A percentile compares a stretch with the other conserved stretches of the same genome.
phyloP scores from a whole-genome alignment of 2,113 vertebrate genomes.

The Brachypodius melanocephalos region DNA sequence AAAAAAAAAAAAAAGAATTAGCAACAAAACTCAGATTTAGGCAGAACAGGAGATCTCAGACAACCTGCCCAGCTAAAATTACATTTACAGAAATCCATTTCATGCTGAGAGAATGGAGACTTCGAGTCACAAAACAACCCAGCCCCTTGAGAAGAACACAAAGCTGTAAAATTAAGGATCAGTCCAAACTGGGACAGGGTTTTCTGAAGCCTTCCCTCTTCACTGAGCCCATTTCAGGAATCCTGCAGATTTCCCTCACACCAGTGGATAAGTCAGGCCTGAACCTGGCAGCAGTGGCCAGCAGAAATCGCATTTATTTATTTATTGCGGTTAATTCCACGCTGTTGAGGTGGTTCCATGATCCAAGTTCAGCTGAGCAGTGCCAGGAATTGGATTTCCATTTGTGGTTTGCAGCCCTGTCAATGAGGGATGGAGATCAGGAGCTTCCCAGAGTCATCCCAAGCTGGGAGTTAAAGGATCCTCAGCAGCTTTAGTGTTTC shows the following conservation, averaged over 20 bases:
- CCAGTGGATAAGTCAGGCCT: not conserved
- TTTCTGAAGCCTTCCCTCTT: not conserved
- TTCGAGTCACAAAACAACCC: not conserved
- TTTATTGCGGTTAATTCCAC: not conserved
- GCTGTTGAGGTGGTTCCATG: not conserved
- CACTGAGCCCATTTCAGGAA: not conserved
- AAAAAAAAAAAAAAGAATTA: not conserved
- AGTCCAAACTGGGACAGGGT: not conserved
- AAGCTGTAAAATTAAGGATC: not conserved
- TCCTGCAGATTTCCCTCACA: not conserved
- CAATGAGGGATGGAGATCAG: not conserved
- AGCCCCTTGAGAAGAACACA: not conserved
- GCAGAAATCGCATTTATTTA: not conserved
- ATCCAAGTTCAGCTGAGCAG: not conserved
- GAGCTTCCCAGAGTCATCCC: not conserved
- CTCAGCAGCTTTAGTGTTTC: not conserved
- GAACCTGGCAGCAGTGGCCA: not conserved
- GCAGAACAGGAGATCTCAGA: not conserved
- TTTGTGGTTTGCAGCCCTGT: not conserved
- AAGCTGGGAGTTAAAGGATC: not conserved
- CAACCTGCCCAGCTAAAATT: not conserved
- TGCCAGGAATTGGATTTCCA: not conserved
- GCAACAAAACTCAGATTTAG: not conserved
- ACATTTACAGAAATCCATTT: not conserved
- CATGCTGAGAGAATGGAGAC: not conserved